Conservation (phyloP, 1,140 invertebrate species). For the Drosophila kepulauana region DNA sequence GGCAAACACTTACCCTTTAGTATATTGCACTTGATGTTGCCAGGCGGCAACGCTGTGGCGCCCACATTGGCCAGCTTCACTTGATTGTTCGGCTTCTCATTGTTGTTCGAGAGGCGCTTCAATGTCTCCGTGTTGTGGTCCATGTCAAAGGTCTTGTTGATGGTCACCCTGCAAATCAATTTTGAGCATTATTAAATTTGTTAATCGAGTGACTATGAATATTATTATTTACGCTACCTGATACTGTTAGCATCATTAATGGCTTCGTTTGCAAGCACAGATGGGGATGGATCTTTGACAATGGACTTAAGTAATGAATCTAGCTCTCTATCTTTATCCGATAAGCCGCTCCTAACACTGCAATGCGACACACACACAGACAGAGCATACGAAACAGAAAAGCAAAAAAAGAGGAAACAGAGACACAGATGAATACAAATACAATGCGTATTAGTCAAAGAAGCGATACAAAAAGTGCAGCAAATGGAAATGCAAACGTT, state of each 20-base stretch:
- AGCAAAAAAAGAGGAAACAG: no score
- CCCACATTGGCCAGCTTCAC: slow-evolving; percentile 87
- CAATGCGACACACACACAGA: slow-evolving; percentile 63
- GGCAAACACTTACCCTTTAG: slow-evolving; percentile 89
- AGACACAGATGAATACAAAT: slow-evolving; percentile 57
- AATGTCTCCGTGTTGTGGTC: slow-evolving; percentile 87
- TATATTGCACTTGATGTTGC: slow-evolving; percentile 97
- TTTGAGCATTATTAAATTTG: background rate
- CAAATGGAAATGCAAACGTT: background rate
- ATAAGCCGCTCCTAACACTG: slow-evolving; percentile 86
- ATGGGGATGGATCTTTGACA: slow-evolving; percentile 87
- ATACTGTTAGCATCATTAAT: slow-evolving; percentile 85
- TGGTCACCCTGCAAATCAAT: slow-evolving; percentile 85
- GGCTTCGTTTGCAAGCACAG: slow-evolving; percentile 86
- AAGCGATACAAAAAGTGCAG: slow-evolving; percentile 47
- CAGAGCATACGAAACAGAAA: slow-evolving; percentile 47
- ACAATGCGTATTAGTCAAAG: slow-evolving; percentile 62
- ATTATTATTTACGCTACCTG: slow-evolving; percentile 76
- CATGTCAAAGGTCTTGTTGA: slow-evolving; percentile 87
- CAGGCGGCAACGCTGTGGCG: slow-evolving; percentile 91
- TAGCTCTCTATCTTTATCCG: slow-evolving; percentile 86
- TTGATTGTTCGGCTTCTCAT: slow-evolving; percentile 89
- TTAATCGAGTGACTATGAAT: background rate
- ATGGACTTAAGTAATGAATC: slow-evolving; percentile 87
- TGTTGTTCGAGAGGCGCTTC: slow-evolving; percentile 85